Evolutionary conservation across 2,888 invertebrate species (phyloP).

Genomic region (Silvanus unidentatus): DNA sequence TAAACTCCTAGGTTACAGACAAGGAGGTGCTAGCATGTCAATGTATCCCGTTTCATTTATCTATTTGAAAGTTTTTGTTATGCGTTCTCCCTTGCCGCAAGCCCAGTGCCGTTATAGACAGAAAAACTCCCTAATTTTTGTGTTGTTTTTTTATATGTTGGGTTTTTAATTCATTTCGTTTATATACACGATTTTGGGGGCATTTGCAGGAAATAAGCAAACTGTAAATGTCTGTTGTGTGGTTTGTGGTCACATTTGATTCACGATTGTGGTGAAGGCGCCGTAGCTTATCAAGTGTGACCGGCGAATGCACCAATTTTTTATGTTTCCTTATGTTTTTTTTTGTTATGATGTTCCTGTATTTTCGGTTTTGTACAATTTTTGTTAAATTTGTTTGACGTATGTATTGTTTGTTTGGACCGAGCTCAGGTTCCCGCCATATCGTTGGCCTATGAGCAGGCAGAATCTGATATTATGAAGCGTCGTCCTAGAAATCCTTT

Average conservation of each 20-base stretch:
- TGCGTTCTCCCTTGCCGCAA: slow-evolving; percentile 8
- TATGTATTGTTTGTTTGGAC: slow-evolving; percentile 24
- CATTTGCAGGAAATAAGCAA: too few species aligned
- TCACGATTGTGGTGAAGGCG: too few species aligned
- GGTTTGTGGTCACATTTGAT: slow-evolving; percentile 13
- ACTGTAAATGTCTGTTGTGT: too few species aligned
- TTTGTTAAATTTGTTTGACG: slow-evolving; percentile 37
- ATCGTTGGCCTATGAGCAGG: slow-evolving; percentile 96
- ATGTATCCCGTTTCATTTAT: slow-evolving; percentile 25
- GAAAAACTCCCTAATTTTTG: background rate
- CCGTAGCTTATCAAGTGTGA: too few species aligned
- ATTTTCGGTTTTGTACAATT: slow-evolving; percentile 27
- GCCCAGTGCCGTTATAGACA: background rate
- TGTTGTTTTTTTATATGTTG: slow-evolving; percentile 8
- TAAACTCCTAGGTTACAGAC: slow-evolving; percentile 28
- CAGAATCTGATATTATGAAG: slow-evolving; percentile 99
- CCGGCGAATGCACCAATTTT: too few species aligned
- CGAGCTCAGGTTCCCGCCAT: slow-evolving; percentile 86
- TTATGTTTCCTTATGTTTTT: too few species aligned
- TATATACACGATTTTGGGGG: too few species aligned
- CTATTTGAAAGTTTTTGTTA: slow-evolving; percentile 25
- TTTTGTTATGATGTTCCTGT: slow-evolving; percentile 31
- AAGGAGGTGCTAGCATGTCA: slow-evolving; percentile 42
- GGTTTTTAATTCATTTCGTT: too few species aligned
- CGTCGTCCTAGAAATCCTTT: slow-evolving; percentile 95